Base-by-base conservation (phyloP, 2,888 invertebrate genomes). In the Gortyna flavago region DNA sequence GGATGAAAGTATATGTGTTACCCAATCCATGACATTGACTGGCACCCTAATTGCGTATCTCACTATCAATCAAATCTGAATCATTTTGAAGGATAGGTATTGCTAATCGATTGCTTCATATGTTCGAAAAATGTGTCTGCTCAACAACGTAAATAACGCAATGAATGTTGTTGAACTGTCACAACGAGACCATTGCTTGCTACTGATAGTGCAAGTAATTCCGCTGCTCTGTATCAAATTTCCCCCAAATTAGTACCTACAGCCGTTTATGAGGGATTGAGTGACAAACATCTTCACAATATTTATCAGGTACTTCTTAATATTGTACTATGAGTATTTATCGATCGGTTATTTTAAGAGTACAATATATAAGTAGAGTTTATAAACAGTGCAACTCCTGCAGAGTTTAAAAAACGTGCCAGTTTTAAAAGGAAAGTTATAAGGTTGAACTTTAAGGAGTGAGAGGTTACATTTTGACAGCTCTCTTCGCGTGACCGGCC, bases 401-500 rank as follows among this genome's bases (percentile, higher is more conserved):
- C 7, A 41, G 8, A n/a, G 57, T 65, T 72, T 54, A 38, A 62
- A 48, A 72, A 86, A 67, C 64, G 29, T 85, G 68, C 59, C 38
- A 48, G 54, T 86, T 74, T 78, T 29, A 57, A 75, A 83, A 75
- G 51, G 54, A 65, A 70, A 66, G 54, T 78, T 44, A 66, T 80
- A 80, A 70, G n/a, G 57, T 80, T 77, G 64, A 66, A 77, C 73
- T 54, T 54, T 68, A 70, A 75, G 65, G 77, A 89, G 86, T 84
- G 88, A 91, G 90, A 90, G 91, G 89, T 90, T 89, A 78, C 89
- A 87, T 93, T 94, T 92, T 92, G 95, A 94, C 94, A 93, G 94
- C 89, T 90, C 89, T 86, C 85, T 81, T 95, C 91, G 94, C 95
- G 95, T 95, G 95, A 93, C 94, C 90, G 89, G 89, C 89, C 89